Base-by-base conservation (phyloP, 2,888 invertebrate genomes). In the Tryphoninae sp. region DNA sequence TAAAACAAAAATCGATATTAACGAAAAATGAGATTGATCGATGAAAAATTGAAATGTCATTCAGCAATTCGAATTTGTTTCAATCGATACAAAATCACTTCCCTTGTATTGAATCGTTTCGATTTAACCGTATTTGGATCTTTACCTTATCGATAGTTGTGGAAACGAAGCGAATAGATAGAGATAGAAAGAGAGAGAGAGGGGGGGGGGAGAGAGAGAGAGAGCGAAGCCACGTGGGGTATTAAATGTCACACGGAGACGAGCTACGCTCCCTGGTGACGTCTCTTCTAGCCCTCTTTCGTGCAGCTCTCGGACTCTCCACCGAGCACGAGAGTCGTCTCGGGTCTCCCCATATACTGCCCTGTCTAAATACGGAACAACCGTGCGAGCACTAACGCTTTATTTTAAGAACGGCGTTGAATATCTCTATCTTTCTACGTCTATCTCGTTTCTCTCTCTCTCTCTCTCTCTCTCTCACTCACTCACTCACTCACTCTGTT, bases 321-420 rank as follows among this genome's bases (percentile, higher is more conserved):
- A 77, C 55, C 40, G 33, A 49, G 40, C 65, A 61, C 71, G 62
- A 71, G 69, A 80, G 77, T 78, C 19, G 68, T 74, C 77, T 65
- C 69, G 19, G 40, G 23, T 73, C 80, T 79, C 82, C 84, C 84
- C 83, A 87, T 84, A 83, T 76, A 71, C 78, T 74, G 77, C 73
- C 81, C 84, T 84, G 80, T 82, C 88, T 88, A 88, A 88, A 87
- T 88, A 86, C 86, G 86, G 88, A 87, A 88, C 87, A 85, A 85
- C 86, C 82, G 81, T 74, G 78, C 82, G 82, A 85, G 83, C 84
- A 84, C 84, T 82, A 64, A 62, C 72, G 81, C 72, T 82, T 86
- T 87, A 87, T 87, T 87, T 87, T 86, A 78, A 84, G 87, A 84
- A 80, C 85, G 73, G 74, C 81, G 75, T 78, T 82, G 81, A 81